Evolutionary conservation across 2,797 vertebrate genomes (phyloP).

Genomic region (Echeneis naucrates): DNA sequence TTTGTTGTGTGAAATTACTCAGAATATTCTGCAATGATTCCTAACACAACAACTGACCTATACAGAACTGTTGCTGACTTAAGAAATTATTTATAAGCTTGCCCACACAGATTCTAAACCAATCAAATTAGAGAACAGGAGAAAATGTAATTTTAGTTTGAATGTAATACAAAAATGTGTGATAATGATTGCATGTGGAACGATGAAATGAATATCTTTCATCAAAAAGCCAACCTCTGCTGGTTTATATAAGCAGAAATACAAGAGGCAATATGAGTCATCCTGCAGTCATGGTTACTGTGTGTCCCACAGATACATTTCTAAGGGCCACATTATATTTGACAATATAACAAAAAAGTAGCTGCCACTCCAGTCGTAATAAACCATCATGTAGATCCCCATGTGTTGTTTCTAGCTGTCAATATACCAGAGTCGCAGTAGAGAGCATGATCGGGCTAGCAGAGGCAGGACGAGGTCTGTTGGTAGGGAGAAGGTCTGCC

Average conservation of each 20-base stretch:
- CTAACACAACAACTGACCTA: too few relatives aligned
- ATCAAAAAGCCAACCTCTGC: neutral
- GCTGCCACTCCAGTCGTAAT: neutral
- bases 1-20: too few relatives aligned
- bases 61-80: neutral
- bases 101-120: neutral
- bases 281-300: too few relatives aligned
- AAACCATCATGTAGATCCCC: neutral
- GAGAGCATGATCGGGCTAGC: conserved; percentile 57
- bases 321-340: neutral
- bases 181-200: neutral
- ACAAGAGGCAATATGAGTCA: neutral
- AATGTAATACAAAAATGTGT: neutral
- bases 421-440: conserved; percentile 58
- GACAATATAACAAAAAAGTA: neutral
- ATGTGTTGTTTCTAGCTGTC: neutral
- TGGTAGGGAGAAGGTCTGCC: conserved; percentile 66
- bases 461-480: conserved; percentile 79
- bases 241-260: neutral
- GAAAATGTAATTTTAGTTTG: neutral
- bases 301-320: neutral
- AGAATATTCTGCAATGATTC: too few relatives aligned
- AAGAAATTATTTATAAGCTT: neutral
- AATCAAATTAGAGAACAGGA: neutral
- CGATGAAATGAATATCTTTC: neutral